These are phyloP conservation scores for Microtus montanus DNA, from an alignment of 2,113 vertebrate genomes.

Conservation along the genomic window DNA sequence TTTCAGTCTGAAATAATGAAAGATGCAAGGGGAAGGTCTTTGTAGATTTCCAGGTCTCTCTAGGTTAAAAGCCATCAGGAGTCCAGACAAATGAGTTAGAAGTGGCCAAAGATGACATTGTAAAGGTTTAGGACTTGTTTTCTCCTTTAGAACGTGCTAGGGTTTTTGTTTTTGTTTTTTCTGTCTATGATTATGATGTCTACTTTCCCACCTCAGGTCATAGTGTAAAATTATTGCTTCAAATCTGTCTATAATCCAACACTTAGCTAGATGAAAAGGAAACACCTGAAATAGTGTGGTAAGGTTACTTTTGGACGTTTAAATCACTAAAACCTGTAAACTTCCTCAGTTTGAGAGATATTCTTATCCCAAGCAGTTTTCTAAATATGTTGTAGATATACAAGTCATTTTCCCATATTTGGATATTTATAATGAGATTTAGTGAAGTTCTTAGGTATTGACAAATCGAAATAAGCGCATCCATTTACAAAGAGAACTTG, in stretches of 20 bases:
- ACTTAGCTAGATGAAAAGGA: background rate
- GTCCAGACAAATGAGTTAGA: slow-evolving; percentile 59
- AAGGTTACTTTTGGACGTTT: background rate
- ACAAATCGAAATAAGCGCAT: background rate
- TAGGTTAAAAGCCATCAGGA: slow-evolving; percentile 31
- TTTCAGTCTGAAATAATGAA: slow-evolving; percentile 63
- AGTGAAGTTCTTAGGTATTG: background rate
- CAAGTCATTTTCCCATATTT: background rate
- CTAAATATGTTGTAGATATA: background rate
- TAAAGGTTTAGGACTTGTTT: background rate
- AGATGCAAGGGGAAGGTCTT: slow-evolving; percentile 19
- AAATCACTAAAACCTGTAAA: background rate
- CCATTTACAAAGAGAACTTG: background rate
- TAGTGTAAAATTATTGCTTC: slow-evolving; percentile 40
- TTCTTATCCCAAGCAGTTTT: background rate
- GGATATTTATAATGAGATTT: background rate
- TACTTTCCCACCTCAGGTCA: background rate
- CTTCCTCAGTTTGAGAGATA: background rate
- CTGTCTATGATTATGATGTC: background rate
- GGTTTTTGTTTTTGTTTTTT: background rate
- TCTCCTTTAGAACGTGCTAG: background rate
- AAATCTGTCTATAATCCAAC: background rate
- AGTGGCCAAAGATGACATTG: slow-evolving; percentile 33
- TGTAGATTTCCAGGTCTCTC: slow-evolving; percentile 43
- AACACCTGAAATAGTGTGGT: background rate